phyloP scores from a whole-genome alignment of 2,797 vertebrate genomes.

The Phoxinus dragarum region DNA sequence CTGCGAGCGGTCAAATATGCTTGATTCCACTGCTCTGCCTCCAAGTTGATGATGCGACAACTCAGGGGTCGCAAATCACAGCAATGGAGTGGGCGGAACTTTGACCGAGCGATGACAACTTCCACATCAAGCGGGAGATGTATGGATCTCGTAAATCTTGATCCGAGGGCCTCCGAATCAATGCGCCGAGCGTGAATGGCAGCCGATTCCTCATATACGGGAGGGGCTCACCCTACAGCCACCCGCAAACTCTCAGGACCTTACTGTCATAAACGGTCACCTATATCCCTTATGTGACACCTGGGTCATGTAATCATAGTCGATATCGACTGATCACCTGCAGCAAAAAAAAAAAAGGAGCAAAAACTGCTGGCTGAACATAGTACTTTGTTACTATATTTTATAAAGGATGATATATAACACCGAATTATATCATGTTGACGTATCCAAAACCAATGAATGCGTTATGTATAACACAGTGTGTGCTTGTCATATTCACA shows the following conservation, averaged over 20 bases:
- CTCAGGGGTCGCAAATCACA: conserved; percentile 74
- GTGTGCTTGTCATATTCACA: conserved; percentile 10
- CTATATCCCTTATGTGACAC: background rate
- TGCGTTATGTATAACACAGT: conserved; percentile 3
- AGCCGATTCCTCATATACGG: conserved; percentile 69
- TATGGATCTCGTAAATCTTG: conserved; percentile 75
- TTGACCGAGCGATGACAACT: conserved; percentile 74
- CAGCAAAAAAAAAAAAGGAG: background rate
- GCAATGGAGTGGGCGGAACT: conserved; percentile 73
- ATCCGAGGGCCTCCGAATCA: conserved; percentile 72
- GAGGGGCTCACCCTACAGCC: background rate
- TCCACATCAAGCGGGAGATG: conserved; percentile 64
- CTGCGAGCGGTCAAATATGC: background rate
- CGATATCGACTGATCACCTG: background rate
- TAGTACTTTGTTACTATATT: background rate
- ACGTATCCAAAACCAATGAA: background rate
- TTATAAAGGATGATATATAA: background rate
- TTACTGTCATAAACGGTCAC: conserved; percentile 17
- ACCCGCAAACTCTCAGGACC: conserved; percentile 8
- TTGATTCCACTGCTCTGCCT: background rate
- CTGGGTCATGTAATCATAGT: conserved; percentile 20
- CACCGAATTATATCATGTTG: background rate
- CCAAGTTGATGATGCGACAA: conserved; percentile 63
- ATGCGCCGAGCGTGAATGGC: conserved; percentile 72
- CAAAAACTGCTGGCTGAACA: background rate